Conservation (phyloP, 1,140 invertebrate genomes). For the Notospermus geniculatus region DNA sequence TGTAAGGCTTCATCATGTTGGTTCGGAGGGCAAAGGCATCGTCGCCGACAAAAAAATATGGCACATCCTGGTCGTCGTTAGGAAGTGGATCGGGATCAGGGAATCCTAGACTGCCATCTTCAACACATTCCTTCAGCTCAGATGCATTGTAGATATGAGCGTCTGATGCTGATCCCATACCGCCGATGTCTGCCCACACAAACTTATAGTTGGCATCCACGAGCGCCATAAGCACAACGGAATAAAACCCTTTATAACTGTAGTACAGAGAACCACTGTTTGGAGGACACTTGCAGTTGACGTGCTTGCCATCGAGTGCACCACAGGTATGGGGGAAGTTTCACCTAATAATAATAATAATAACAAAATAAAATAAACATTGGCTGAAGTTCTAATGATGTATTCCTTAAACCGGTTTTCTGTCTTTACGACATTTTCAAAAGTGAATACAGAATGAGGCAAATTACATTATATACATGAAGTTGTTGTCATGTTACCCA, state of each 20-base stretch:
- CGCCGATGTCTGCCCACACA: constrained; percentile 27
- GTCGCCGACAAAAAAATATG: constrained; percentile 34
- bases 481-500: too few species aligned
- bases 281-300: constrained; percentile 14
- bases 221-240: constrained; percentile 21
- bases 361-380: too few species aligned
- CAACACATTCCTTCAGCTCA: constrained; percentile 23
- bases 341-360: constrained; percentile 22
- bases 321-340: constrained; percentile 29
- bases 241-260: constrained; percentile 36
- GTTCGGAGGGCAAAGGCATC: constrained; percentile 35
- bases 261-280: constrained; percentile 19
- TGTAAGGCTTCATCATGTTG: constrained; percentile 37
- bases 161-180: constrained; percentile 19
- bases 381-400: too few species aligned
- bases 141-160: constrained; percentile 26
- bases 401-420: too few species aligned
- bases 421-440: too few species aligned
- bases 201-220: constrained; percentile 48
- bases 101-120: constrained; percentile 22
- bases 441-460: too few species aligned
- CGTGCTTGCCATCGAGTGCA: constrained; percentile 28
- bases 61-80: constrained; percentile 22
- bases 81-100: constrained; percentile 27
- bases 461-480: too few species aligned